Evolutionary conservation across 2,888 invertebrate genomes (phyloP).

Genomic region (Tupiocoris notatus): DNA sequence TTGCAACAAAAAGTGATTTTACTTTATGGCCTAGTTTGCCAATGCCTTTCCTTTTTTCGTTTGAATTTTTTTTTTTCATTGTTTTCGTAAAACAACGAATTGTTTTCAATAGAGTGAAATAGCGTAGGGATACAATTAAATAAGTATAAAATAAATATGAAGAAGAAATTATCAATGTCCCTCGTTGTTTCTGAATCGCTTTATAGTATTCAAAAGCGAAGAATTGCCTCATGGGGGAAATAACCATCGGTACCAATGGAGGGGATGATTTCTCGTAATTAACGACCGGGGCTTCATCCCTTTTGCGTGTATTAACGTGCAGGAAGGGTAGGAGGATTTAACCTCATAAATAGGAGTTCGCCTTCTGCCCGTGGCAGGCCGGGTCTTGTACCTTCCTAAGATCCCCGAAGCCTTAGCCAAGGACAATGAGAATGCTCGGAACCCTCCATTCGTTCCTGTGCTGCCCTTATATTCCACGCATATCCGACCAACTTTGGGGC

Average conservation of each 20-base stretch:
- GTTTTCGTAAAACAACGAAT: too few relatives aligned
- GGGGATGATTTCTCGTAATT: constrained; percentile 19
- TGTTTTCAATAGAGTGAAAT: too few relatives aligned
- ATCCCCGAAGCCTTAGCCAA: background rate
- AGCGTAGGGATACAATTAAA: too few relatives aligned
- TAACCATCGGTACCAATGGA: constrained; percentile 23
- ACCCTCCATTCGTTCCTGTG: background rate
- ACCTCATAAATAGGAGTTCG: constrained; percentile 17
- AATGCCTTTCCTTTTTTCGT: too few relatives aligned
- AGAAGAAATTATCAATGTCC: too few relatives aligned
- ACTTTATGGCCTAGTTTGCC: too few relatives aligned
- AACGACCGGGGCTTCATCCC: background rate
- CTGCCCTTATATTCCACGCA: background rate
- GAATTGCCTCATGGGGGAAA: too few relatives aligned
- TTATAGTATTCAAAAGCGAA: too few relatives aligned
- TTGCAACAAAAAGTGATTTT: too few relatives aligned
- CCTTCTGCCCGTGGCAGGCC: constrained; percentile 19
- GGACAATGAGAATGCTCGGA: background rate
- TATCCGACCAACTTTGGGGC: background rate
- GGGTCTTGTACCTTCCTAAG: background rate
- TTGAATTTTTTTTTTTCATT: too few relatives aligned
- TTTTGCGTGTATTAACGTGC: constrained; percentile 11
- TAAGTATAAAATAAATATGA: too few relatives aligned
- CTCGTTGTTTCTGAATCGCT: too few relatives aligned
- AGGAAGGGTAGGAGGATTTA: background rate